These are phyloP conservation scores for Ornithorhynchus anatinus DNA, from an alignment of 2,113 vertebrate genomes.

Conservation along the genomic window DNA sequence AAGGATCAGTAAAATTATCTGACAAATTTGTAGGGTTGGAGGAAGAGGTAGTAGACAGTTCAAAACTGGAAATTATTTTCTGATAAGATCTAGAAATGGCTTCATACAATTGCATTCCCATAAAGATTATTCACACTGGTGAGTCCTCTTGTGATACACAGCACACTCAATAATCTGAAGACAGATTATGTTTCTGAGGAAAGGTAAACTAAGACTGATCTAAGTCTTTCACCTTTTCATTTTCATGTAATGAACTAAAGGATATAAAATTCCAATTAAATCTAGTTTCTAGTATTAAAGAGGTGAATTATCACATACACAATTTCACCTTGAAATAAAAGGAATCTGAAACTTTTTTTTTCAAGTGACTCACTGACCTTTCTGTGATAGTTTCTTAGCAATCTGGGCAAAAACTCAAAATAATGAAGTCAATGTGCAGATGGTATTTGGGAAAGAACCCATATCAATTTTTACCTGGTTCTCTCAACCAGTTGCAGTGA, in stretches of 20 bases:
- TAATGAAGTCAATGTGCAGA: slow-evolving; percentile 43
- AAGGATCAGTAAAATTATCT: too few relatives aligned
- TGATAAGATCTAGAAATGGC: too few relatives aligned
- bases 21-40: too few relatives aligned
- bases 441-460: background rate
- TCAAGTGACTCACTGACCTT: background rate
- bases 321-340: slow-evolving; percentile 30
- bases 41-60: too few relatives aligned
- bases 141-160: background rate
- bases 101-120: background rate
- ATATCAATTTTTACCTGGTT: background rate
- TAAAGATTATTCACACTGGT: background rate
- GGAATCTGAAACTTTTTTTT: slow-evolving; percentile 31
- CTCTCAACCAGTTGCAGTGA: background rate
- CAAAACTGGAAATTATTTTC: too few relatives aligned
- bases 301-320: background rate
- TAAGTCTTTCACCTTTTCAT: background rate
- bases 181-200: background rate
- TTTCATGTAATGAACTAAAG: background rate
- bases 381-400: slow-evolving; percentile 29
- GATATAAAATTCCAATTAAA: background rate
- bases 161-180: background rate
- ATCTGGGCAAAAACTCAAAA: slow-evolving; percentile 46
- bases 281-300: slow-evolving; percentile 12
- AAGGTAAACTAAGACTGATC: background rate